Conservation (phyloP, 2,797 vertebrate species). For the Hapalemur alaotrensis region DNA sequence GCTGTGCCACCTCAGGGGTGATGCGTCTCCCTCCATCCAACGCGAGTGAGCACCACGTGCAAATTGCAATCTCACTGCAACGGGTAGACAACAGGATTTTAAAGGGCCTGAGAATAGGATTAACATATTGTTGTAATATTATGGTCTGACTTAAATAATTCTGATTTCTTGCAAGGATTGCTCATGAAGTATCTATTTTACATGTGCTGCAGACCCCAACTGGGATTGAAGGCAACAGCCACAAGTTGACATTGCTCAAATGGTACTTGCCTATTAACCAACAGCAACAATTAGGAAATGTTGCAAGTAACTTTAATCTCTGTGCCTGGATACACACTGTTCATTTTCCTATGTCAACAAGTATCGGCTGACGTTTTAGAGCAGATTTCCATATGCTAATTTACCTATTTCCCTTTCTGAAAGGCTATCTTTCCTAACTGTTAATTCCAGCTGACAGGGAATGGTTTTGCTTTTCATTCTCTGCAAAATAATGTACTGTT, state of each 20-base stretch:
- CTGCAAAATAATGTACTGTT: conserved; percentile 84
- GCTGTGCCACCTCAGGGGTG: conserved; percentile 24
- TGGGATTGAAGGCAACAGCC: neutral
- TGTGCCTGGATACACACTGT: conserved; percentile 70
- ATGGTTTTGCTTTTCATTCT: conserved; percentile 81
- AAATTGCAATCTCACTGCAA: conserved; percentile 54
- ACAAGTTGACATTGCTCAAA: conserved; percentile 63
- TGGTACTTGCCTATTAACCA: conserved; percentile 78
- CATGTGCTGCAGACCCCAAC: conserved; percentile 34
- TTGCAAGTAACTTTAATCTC: conserved; percentile 80
- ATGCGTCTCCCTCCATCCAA: neutral
- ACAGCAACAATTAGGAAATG: conserved; percentile 77
- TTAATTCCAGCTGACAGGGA: conserved; percentile 83
- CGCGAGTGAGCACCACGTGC: conserved; percentile 50
- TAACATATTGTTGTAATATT: conserved; percentile 44
- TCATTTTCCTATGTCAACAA: conserved; percentile 79
- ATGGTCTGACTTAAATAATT: conserved; percentile 60
- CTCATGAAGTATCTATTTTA: conserved; percentile 57
- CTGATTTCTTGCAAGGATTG: conserved; percentile 45
- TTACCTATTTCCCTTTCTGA: conserved; percentile 73
- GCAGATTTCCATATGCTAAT: conserved; percentile 81
- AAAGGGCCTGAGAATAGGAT: conserved; percentile 54
- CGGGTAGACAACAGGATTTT: conserved; percentile 49
- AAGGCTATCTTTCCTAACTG: conserved; percentile 73
- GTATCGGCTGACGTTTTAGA: conserved; percentile 70